Evolutionary conservation across 1,140 invertebrate species (phyloP).

Genomic region (Meteorus sp.): DNA sequence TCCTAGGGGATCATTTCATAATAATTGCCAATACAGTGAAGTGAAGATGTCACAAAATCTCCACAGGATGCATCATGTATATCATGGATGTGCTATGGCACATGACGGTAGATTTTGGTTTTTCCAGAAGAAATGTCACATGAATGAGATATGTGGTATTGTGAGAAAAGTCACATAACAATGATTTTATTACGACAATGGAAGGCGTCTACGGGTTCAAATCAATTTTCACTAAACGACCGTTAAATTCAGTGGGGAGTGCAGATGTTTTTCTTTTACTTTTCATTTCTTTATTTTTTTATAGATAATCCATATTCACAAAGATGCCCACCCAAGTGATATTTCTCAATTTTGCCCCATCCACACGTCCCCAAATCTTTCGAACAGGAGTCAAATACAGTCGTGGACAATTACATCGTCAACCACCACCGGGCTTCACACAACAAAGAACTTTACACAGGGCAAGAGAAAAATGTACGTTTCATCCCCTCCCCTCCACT

Average conservation of each 20-base stretch:
- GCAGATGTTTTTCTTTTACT: conserved; percentile 25
- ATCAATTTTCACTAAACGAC: conserved; percentile 28
- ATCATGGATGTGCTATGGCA: no score
- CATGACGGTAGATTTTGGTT: no score
- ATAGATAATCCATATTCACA: background rate
- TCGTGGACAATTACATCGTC: no score
- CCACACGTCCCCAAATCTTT: conserved; percentile 27
- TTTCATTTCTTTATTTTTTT: background rate
- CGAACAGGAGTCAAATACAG: conserved; percentile 17
- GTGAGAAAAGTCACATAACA: conserved; percentile 20
- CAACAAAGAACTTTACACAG: no score
- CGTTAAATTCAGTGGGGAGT: conserved; percentile 29
- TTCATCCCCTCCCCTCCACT: background rate
- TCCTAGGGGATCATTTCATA: no score
- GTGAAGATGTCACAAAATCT: no score
- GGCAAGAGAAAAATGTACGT: background rate
- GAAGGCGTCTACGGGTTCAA: conserved; percentile 22
- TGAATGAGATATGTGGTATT: no score
- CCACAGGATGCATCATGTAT: no score
- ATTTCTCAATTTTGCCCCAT: conserved; percentile 24
- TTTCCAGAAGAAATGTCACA: no score
- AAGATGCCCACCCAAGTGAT: conserved; percentile 23
- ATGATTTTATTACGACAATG: conserved; percentile 16
- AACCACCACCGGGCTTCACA: no score
- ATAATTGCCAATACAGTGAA: no score